A percentile compares a stretch with the other conserved stretches of the same genome.
Evolutionary conservation across 2,797 vertebrate species (phyloP).

Genomic region (Sebastes variabilis): DNA sequence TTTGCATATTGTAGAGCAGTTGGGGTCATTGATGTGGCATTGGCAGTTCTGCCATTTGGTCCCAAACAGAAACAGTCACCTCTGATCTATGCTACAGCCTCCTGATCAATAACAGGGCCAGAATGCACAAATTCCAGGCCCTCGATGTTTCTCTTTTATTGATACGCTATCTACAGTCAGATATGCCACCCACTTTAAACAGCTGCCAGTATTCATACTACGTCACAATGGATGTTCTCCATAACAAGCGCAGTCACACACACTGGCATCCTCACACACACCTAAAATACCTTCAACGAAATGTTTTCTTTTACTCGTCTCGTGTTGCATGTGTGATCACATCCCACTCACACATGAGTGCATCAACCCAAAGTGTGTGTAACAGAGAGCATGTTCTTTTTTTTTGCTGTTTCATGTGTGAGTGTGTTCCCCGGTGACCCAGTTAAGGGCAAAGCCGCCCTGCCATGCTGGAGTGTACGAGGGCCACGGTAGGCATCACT

Average conservation of each 20-base stretch:
- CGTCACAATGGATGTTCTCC: conserved; percentile 65
- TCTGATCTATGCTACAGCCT: conserved; percentile 60
- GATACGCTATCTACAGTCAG: conserved; percentile 41
- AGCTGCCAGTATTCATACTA: conserved; percentile 60
- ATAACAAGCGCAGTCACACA: conserved; percentile 41
- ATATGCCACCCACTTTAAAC: conserved; percentile 49
- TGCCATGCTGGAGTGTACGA: conserved; percentile 34
- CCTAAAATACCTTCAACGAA: conserved; percentile 39
- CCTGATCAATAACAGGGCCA: conserved; percentile 54
- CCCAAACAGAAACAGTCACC: conserved; percentile 64
- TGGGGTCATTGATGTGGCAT: conserved; percentile 65
- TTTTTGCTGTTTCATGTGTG: conserved; percentile 72
- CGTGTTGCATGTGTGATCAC: conserved; percentile 44
- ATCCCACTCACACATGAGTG: conserved; percentile 42
- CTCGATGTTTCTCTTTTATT: conserved; percentile 49
- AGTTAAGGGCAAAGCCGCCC: conserved; percentile 75
- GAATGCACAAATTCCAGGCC: conserved; percentile 48
- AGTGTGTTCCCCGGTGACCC: conserved; percentile 76
- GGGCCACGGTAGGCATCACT: conserved; percentile 46
- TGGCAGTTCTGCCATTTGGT: conserved; percentile 72
- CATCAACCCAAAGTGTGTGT: conserved; percentile 12
- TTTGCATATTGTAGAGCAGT: conserved; percentile 43
- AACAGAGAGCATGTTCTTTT: conserved; percentile 41
- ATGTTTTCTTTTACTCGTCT: conserved; percentile 41
- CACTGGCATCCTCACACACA: conserved; percentile 23